These are phyloP conservation scores for Uloborus diversus DNA, from an alignment of 1,140 invertebrate species.

Conservation along the genomic window DNA sequence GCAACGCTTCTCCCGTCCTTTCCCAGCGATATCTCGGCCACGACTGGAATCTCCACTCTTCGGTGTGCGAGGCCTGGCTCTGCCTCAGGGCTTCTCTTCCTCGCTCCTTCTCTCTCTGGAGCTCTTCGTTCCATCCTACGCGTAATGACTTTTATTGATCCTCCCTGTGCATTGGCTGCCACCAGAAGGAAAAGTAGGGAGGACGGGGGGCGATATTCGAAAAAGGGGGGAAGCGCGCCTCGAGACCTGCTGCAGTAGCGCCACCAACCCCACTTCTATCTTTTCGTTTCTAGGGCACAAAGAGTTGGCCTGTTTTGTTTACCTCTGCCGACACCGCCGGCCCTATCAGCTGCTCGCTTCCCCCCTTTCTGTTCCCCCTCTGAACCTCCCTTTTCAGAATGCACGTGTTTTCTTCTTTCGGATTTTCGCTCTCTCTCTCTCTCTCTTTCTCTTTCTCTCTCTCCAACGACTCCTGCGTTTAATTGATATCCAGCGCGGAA, in stretches of 20 bases:
- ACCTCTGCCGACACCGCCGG: slow-evolving; percentile 54
- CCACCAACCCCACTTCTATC: slow-evolving; percentile 40
- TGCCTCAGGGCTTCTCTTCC: slow-evolving; percentile 2
- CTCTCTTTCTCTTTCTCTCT: slow-evolving; percentile 15
- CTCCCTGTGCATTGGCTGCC: slow-evolving; percentile 51
- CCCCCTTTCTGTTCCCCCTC: neutral
- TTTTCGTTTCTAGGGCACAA: slow-evolving; percentile 54
- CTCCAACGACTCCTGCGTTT: slow-evolving; percentile 27
- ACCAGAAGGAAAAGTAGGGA: neutral
- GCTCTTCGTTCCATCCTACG: slow-evolving; percentile 42
- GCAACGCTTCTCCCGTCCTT: neutral
- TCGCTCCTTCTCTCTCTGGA: slow-evolving; percentile 1
- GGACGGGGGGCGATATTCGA: neutral
- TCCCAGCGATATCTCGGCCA: slow-evolving; percentile 23
- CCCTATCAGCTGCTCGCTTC: slow-evolving; percentile 49
- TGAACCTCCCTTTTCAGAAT: slow-evolving; percentile 46
- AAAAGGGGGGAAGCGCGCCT: slow-evolving; percentile 8
- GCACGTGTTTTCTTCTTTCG: slow-evolving; percentile 56
- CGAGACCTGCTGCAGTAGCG: slow-evolving; percentile 49
- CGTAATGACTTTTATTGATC: slow-evolving; percentile 58
- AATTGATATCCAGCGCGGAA: slow-evolving; percentile 53
- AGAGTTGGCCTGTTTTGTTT: slow-evolving; percentile 58
- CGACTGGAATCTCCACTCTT: slow-evolving; percentile 26
- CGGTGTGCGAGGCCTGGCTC: neutral
- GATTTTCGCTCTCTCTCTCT: slow-evolving; percentile 38